Base-by-base conservation (phyloP, 2,113 vertebrate genomes). In the Trochalopteron elliotii region DNA sequence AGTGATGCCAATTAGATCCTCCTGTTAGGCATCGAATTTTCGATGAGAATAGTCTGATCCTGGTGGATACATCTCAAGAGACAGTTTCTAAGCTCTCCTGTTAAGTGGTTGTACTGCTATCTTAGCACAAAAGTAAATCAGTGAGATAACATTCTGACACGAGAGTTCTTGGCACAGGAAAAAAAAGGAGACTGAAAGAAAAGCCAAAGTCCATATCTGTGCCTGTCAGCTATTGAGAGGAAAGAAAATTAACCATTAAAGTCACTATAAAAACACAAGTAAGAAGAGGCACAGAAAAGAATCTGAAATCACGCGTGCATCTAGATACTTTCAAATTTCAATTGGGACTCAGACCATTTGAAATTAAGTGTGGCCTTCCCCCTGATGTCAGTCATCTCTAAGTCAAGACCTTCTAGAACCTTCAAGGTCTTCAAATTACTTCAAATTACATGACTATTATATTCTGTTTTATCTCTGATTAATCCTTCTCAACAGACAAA, bases 1-100 rank as follows among this genome's bases (percentile, higher is more conserved):
- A 63, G 27, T 4, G 4, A 83, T 44, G n/a, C 9, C 39, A 83
- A 13, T 49, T 31, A 76, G 42, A 67, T 40, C 14, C 13, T 68
- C 40, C 74, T 64, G 28, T 35, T 77, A 69, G 49, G 28, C 39
- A 55, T 20, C 1, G 0, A 55, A 35, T 69, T 40, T 31, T 37
- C 45, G 19, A 90, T 3, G 3, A 92, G n/a, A 12, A 42, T 6
- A 71, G 63, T 63, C 44, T 64, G 63, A 68, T 59, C 33, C 42
- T 79, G n/a, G 44, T 42, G 23, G 25, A 39, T 42, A 35, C 3
- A 55, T 64, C 49, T 52, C 49, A 72, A 63, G 33, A 67, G 77
- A 50, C 1, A 1, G 19, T n/a, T 61, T 11, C 19, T 40, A 67
- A 59, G 44, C 20, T 86, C 44, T 72, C 10, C 19, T 0, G 0